Evolutionary conservation across 1,140 invertebrate species (phyloP).

Genomic region (Hetaerina americana): DNA sequence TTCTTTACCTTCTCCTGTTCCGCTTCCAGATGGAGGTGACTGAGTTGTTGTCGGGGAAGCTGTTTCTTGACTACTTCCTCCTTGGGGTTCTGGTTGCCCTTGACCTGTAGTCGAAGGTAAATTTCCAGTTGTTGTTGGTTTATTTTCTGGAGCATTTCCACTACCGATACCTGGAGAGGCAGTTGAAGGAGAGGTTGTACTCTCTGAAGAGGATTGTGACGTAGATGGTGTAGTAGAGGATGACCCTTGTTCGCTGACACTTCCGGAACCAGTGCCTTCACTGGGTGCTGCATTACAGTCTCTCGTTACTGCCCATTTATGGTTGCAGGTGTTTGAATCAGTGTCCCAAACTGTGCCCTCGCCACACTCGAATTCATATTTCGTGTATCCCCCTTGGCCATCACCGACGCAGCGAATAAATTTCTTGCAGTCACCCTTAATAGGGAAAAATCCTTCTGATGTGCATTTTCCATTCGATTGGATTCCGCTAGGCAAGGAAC

Average conservation of each 20-base stretch:
- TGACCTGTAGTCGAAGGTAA: background rate
- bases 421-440: constrained; percentile 50
- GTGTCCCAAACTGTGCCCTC: constrained; percentile 60
- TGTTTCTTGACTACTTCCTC: no score
- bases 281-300: constrained; percentile 12
- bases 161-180: background rate
- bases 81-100: background rate
- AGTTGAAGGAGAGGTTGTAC: constrained; percentile 12
- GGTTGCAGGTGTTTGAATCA: constrained; percentile 46
- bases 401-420: constrained; percentile 63
- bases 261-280: constrained; percentile 15
- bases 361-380: constrained; percentile 54
- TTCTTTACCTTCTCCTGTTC: background rate
- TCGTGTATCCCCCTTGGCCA: constrained; percentile 39
- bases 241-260: constrained; percentile 16
- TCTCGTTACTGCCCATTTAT: constrained; percentile 37
- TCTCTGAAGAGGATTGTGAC: constrained; percentile 13
- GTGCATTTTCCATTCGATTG: constrained; percentile 22
- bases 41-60: constrained; percentile 11
- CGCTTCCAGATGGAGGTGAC: background rate
- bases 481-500: background rate
- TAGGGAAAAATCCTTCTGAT: constrained; percentile 46
- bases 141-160: no score
- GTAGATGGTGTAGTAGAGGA: constrained; percentile 18
- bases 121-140: background rate